phyloP scores from a whole-genome alignment of 2,113 vertebrate species.

The Rhagologus leucostigma region DNA sequence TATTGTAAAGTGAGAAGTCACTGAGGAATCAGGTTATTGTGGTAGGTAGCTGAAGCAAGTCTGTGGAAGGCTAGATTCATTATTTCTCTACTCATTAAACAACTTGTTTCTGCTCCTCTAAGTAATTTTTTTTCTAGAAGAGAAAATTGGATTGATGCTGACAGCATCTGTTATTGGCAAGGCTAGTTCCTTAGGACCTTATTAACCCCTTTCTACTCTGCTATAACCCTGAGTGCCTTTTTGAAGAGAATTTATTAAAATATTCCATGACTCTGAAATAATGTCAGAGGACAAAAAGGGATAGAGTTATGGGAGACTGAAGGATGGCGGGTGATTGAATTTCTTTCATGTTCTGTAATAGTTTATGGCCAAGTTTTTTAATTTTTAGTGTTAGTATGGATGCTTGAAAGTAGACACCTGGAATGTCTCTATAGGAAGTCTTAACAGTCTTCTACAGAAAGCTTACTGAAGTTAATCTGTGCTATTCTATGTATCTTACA shows the following conservation, averaged over 20 bases:
- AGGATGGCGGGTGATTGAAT: not conserved
- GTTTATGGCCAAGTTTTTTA: not conserved
- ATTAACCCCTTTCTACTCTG: not conserved
- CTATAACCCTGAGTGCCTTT: not conserved
- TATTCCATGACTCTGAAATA: not conserved
- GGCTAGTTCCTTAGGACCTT: not conserved
- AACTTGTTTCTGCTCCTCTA: not conserved
- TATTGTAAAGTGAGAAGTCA: not conserved
- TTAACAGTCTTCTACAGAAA: not conserved
- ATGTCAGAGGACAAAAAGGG: not conserved
- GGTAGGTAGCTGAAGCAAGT: not conserved
- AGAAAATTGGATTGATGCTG: constrained; percentile 3
- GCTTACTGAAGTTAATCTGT: not conserved
- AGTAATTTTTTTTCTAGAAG: not conserved
- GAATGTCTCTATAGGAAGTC: not conserved
- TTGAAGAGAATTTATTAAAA: not conserved
- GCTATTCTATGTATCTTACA: not conserved
- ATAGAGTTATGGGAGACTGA: not conserved
- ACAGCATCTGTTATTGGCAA: not conserved
- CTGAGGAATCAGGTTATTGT: not conserved
- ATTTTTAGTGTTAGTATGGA: not conserved
- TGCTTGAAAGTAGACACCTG: not conserved
- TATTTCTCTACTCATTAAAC: constrained; percentile 1
- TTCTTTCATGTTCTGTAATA: not conserved
- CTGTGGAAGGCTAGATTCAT: not conserved